Percentiles rank a stretch among this genome's conserved stretches.
These are phyloP conservation scores for Parnassius glacialis DNA, from an alignment of 2,888 invertebrate species.

Conservation along the genomic window DNA sequence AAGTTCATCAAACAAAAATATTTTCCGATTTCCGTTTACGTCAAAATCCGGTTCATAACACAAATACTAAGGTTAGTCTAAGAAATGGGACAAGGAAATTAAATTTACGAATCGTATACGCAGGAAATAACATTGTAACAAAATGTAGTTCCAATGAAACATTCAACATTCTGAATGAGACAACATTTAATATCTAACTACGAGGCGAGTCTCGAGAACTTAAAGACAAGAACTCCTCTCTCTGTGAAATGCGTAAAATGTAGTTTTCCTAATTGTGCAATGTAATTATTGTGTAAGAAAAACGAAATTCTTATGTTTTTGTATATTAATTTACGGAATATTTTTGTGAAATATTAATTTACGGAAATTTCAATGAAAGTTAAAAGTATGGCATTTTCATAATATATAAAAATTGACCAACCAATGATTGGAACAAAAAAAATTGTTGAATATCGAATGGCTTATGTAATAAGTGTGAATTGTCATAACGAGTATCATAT, in stretches of 20 bases:
- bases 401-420: too few relatives aligned
- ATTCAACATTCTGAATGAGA: conserved; percentile 39
- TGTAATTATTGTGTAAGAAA: neutral
- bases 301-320: neutral
- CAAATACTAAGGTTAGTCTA: conserved; percentile 21
- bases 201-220: conserved; percentile 41
- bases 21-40: conserved; percentile 5
- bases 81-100: conserved; percentile 26
- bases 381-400: too few relatives aligned
- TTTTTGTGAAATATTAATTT: too few relatives aligned
- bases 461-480: too few relatives aligned
- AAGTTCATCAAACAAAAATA: conserved; percentile 1
- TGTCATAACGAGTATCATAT: too few relatives aligned
- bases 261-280: too few relatives aligned
- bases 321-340: too few relatives aligned
- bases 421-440: too few relatives aligned
- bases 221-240: conserved; percentile 22
- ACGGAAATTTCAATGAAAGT: too few relatives aligned
- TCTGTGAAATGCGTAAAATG: too few relatives aligned
- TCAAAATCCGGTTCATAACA: conserved; percentile 9
- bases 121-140: conserved; percentile 35
- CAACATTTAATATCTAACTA: conserved; percentile 45
- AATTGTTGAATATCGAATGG: too few relatives aligned
- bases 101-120: conserved; percentile 22
- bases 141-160: conserved; percentile 44